Base-by-base conservation (phyloP, 2,113 vertebrate genomes). In the Rhombomys opimus region DNA sequence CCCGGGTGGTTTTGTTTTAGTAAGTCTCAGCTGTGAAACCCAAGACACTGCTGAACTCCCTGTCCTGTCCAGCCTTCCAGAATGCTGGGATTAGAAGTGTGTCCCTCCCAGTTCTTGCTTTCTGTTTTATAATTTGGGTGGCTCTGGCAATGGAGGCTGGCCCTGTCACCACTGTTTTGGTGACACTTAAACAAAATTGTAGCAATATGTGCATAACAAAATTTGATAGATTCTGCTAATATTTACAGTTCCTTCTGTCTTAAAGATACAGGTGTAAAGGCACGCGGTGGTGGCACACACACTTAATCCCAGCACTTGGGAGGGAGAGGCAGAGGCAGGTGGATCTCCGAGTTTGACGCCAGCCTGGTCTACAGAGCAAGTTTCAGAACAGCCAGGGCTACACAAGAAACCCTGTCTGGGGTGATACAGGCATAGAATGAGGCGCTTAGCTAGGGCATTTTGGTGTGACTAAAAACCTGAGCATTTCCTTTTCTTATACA, bases 61-160 rank as follows among this genome's bases (percentile, higher is more conserved):
- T 57, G 0, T n/a, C 17, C 86, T 17, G 8, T 41, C 18, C 23
- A 25, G 13, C 54, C 35, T 27, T 88, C 70, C 68, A 14, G 57
- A 63, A 59, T 89, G n/a, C 70, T 73, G n/a, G 17, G 67, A 18
- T 72, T n/a, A 54, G 2, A 52, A 27, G 76, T 35, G 1, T 68
- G 46, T 46, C n/a, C 22, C 65, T 52, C 85, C 12, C 46, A 52
- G 15, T 11, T 90, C 67, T 81, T 76, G 52, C 14, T 91, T 72
- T 96, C 96, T 86, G n/a, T 87, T 77, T 65, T 89, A 20, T 76
- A n/a, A 50, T 86, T 89, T 96, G 38, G 22, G 3, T 93, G n/a
- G 18, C 85, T 93, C 17, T 86, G 78, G 68, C 20, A 85, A 67
- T 94, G 10, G 57, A 80, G 57, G 27, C 80, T 68, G 30, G 50